Evolutionary conservation across 2,113 vertebrate genomes (phyloP), one percentile per base, ranked within the genome.

Genomic region (Hyperopisus bebe): DNA sequence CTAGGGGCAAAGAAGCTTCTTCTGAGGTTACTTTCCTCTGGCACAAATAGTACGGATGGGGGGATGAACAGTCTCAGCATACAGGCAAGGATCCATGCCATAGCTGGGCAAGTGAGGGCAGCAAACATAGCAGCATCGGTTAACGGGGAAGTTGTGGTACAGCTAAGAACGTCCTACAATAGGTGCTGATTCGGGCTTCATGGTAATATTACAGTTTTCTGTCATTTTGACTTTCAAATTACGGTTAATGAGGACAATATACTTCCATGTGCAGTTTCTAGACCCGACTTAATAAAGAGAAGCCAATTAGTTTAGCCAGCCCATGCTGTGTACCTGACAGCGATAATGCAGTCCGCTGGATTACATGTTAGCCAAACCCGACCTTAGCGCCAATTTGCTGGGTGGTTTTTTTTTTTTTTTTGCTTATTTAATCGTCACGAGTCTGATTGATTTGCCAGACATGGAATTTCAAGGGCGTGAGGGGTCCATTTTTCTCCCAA

Each of bases 401-500:
- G 74, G 74, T 80, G 31, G 15, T 39, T 53, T 86, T 46, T 85
- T 39, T 84, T 24, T 84, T 42, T 50, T 86, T 84, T 10, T 85
- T 46, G 46, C 48, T 53, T 44, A 35, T 62, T 88, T 88, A 62
- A 89, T 83, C 50, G 91, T 89, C 89, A 92, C 93, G 92, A 91
- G 89, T 92, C 91, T 89, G 91, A 94, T 92, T 92, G 92, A 94
- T 92, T 92, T 92, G 89, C 90, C 62, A 91, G 90, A 91, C 93
- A 92, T 90, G 91, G 93, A 80, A 42, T 53, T 86, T 51, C 27
- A 86, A 19, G 48, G 42, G 83, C 31, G 85, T 86, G n/a, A 51
- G 19, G 85, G 24, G 51, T 53, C 24, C 85, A 92, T n/a, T 89
- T n/a, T 80, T 46, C 44, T 19, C 44, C 44, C 46, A 21, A 80